phyloP scores from a whole-genome alignment of 1,140 invertebrate genomes.

The Proctacanthus coquilletti region DNA sequence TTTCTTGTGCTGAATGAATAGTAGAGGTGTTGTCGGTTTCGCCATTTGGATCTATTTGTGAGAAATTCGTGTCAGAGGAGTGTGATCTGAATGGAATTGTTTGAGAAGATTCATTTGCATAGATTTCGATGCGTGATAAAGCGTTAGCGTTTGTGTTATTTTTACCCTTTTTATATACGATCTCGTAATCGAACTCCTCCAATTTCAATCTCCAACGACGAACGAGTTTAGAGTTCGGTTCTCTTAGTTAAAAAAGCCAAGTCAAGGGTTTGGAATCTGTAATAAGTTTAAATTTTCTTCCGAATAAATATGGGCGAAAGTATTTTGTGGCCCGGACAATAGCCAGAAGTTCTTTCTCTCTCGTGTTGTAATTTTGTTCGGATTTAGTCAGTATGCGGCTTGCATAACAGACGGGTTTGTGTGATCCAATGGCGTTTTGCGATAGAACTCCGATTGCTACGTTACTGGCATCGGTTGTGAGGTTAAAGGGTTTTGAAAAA shows the following conservation, averaged over 20 bases:
- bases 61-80: too few species aligned
- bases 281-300: conserved; percentile 31
- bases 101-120: too few species aligned
- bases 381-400: conserved; percentile 25
- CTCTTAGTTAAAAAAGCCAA: conserved; percentile 33
- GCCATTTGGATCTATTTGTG: too few species aligned
- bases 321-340: conserved; percentile 30
- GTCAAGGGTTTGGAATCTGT: conserved; percentile 36
- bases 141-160: conserved; percentile 22
- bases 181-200: conserved; percentile 30
- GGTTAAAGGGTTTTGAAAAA: conserved; percentile 12
- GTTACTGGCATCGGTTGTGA: conserved; percentile 15
- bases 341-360: conserved; percentile 27
- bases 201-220: conserved; percentile 32
- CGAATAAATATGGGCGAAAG: conserved; percentile 33
- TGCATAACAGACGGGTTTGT: conserved; percentile 24
- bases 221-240: conserved; percentile 28
- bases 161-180: conserved; percentile 29
- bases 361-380: conserved; percentile 28
- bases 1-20: too few species aligned
- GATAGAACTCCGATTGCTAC: conserved; percentile 17
- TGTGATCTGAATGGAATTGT: too few species aligned
- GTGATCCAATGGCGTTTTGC: conserved; percentile 14
- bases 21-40: too few species aligned
- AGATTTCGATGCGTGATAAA: conserved; percentile 10